phyloP scores from a whole-genome alignment of 2,113 vertebrate species.

The Chionodraco myersi region DNA sequence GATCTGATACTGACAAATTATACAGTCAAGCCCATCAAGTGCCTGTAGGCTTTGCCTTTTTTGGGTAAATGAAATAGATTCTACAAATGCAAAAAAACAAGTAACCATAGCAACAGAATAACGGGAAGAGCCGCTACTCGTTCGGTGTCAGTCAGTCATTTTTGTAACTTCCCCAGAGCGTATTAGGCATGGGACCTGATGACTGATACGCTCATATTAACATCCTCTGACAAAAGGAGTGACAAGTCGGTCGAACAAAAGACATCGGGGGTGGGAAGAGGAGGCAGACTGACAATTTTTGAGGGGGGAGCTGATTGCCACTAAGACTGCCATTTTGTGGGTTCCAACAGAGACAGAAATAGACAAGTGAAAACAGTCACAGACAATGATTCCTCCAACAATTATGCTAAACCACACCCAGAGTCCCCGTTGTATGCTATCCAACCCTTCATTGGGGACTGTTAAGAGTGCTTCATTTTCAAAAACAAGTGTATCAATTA shows the following conservation, averaged over 20 bases:
- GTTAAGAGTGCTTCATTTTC: constrained; percentile 32
- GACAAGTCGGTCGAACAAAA: constrained; percentile 60
- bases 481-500: constrained; percentile 38
- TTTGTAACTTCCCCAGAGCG: constrained; percentile 69
- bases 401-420: constrained; percentile 41
- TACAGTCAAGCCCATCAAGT: constrained; percentile 61
- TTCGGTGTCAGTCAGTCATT: constrained; percentile 75
- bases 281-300: constrained; percentile 58
- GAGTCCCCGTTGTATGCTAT: constrained; percentile 25
- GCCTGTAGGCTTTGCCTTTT: constrained; percentile 70
- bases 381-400: constrained; percentile 61
- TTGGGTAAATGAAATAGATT: constrained; percentile 80
- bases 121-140: constrained; percentile 70
- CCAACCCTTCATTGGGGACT: constrained; percentile 28
- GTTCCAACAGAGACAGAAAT: constrained; percentile 53
- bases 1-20: constrained; percentile 57
- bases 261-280: constrained; percentile 53
- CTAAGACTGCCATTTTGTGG: constrained; percentile 72
- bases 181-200: constrained; percentile 66
- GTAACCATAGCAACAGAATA: constrained; percentile 86
- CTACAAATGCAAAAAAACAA: constrained; percentile 81
- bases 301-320: constrained; percentile 58
- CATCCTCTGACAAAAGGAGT: constrained; percentile 60
- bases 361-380: constrained; percentile 48
- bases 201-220: constrained; percentile 69